Percentiles rank a stretch among this genome's conserved stretches.
These are phyloP conservation scores for Chrysopilus asiliformis DNA, from an alignment of 2,888 invertebrate species.

Conservation along the genomic window DNA sequence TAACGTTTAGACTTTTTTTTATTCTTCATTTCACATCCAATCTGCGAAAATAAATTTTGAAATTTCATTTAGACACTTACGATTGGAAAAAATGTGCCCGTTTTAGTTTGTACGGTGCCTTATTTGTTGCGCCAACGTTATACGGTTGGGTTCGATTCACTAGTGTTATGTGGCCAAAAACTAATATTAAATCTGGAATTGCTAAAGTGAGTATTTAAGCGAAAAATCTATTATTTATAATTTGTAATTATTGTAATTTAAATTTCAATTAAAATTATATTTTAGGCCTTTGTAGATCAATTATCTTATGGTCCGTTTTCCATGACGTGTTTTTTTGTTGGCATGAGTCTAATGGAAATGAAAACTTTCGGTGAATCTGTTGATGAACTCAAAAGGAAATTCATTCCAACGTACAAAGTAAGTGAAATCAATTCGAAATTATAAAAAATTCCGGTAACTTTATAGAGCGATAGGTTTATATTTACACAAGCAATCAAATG, in stretches of 20 bases:
- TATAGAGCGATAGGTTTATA: too few species aligned
- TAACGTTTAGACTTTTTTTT: background rate
- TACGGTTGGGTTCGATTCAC: conserved; percentile 67
- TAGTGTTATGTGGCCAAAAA: conserved; percentile 60
- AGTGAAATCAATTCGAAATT: conserved; percentile 4
- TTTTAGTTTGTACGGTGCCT: conserved; percentile 61
- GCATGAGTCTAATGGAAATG: conserved; percentile 58
- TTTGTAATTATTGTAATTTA: background rate
- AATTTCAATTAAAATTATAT: background rate
- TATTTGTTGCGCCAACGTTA: conserved; percentile 66
- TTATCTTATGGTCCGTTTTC: conserved; percentile 62
- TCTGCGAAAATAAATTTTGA: background rate
- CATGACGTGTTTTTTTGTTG: conserved; percentile 60
- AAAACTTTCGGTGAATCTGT: conserved; percentile 48
- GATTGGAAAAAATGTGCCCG: conserved; percentile 55
- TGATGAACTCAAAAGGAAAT: conserved; percentile 54
- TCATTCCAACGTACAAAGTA: conserved; percentile 52
- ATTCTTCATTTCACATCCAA: background rate
- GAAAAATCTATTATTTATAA: background rate
- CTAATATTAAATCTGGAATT: conserved; percentile 53
- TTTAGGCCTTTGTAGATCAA: conserved; percentile 53
- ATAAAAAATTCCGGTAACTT: background rate
- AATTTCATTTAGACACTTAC: conserved; percentile 38
- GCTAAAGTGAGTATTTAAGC: conserved; percentile 41
- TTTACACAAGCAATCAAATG: too few species aligned